phyloP scores from a whole-genome alignment of 2,888 invertebrate genomes.

The Caenorhabditis sp. region DNA sequence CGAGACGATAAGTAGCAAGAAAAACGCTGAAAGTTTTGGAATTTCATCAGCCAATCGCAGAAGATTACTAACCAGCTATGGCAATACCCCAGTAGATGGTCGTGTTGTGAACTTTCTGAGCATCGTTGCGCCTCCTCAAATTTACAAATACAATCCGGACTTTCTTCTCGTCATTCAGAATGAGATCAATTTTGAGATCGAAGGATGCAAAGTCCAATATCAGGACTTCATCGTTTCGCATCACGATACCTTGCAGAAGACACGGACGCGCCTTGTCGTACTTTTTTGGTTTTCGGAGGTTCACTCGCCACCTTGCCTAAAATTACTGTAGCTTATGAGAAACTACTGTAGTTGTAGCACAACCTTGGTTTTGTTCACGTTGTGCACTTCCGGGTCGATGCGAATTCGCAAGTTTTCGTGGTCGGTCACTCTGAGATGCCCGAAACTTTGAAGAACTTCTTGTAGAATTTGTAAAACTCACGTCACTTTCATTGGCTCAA shows the following conservation, averaged over 20 bases:
- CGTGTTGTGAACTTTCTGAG: slow-evolving; percentile 9
- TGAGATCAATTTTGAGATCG: slow-evolving; percentile 43
- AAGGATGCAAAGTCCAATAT: slow-evolving; percentile 22
- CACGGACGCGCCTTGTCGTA: slow-evolving; percentile 27
- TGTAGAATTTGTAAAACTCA: background rate
- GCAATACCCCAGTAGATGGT: slow-evolving; percentile 47
- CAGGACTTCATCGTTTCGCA: slow-evolving; percentile 37
- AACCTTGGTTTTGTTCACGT: slow-evolving; percentile 33
- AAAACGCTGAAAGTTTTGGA: slow-evolving; percentile 22
- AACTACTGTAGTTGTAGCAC: background rate
- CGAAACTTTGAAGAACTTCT: background rate
- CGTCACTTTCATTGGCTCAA: slow-evolving; percentile 29
- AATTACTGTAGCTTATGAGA: background rate
- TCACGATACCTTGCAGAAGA: slow-evolving; percentile 33
- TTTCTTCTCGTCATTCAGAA: slow-evolving; percentile 13
- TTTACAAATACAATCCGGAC: slow-evolving; percentile 38
- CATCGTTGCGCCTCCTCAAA: background rate
- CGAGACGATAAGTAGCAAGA: slow-evolving; percentile 25
- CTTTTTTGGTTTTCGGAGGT: slow-evolving; percentile 47
- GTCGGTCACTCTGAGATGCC: slow-evolving; percentile 13
- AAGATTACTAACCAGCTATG: slow-evolving; percentile 2
- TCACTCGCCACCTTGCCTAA: slow-evolving; percentile 39
- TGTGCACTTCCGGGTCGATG: slow-evolving; percentile 45
- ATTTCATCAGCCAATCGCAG: background rate
- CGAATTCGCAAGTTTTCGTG: slow-evolving; percentile 53